Percentiles rank a stretch among this genome's conserved stretches.
These are phyloP conservation scores for Apotomis turbidana DNA, from an alignment of 2,888 invertebrate species.

Conservation along the genomic window DNA sequence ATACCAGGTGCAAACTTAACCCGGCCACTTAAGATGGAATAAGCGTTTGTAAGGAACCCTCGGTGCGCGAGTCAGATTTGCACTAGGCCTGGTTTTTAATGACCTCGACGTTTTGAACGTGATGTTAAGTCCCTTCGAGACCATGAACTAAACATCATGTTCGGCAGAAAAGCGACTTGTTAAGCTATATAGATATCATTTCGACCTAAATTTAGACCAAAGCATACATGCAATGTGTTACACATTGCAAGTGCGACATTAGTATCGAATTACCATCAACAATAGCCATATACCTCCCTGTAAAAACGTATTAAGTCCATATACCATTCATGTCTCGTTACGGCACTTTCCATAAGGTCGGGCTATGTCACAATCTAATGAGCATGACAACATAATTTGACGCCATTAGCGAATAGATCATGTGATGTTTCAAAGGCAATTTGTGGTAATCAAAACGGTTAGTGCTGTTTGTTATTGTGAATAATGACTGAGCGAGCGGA, in stretches of 20 bases:
- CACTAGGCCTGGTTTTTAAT: too few species aligned
- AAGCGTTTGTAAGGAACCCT: too few species aligned
- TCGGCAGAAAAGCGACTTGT: not conserved
- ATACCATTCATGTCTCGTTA: not conserved
- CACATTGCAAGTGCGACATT: slow-evolving; percentile 10
- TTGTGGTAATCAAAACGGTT: not conserved
- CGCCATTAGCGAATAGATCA: slow-evolving; percentile 3
- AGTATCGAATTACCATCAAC: slow-evolving; percentile 30
- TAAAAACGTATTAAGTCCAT: slow-evolving; percentile 10
- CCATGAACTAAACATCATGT: too few species aligned
- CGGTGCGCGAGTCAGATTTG: too few species aligned
- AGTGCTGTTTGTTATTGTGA: not conserved
- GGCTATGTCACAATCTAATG: not conserved
- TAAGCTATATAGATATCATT: not conserved
- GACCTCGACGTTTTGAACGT: too few species aligned
- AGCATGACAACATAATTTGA: slow-evolving; percentile 10
- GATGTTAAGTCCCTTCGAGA: too few species aligned
- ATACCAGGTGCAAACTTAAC: too few species aligned
- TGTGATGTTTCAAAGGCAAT: slow-evolving; percentile 2
- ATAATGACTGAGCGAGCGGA: not conserved
- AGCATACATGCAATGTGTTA: not conserved
- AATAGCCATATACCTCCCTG: not conserved
- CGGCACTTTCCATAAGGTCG: not conserved
- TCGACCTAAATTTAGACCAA: slow-evolving; percentile 16
- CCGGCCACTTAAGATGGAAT: too few species aligned